These are phyloP conservation scores for Plebejus anna DNA, from an alignment of 2,888 invertebrate species.

Conservation along the genomic window DNA sequence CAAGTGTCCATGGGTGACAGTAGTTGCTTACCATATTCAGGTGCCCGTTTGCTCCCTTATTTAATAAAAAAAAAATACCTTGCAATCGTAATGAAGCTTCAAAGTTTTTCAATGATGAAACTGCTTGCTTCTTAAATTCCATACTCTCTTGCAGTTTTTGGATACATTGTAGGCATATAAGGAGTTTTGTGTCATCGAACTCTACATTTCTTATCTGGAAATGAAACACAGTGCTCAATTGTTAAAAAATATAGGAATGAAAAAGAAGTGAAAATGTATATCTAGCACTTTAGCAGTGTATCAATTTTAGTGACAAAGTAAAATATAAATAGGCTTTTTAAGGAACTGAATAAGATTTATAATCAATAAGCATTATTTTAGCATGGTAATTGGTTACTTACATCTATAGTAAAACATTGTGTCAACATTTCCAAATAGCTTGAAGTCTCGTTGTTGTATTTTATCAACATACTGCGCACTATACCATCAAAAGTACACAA, in stretches of 20 bases:
- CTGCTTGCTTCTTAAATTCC: constrained; percentile 53
- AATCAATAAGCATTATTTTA: too few relatives aligned
- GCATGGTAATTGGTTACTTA: constrained; percentile 48
- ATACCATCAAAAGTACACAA: constrained; percentile 64
- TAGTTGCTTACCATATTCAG: too few relatives aligned
- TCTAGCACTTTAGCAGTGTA: too few relatives aligned
- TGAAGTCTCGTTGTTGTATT: constrained; percentile 49
- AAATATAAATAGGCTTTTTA: not conserved
- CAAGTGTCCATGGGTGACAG: too few relatives aligned
- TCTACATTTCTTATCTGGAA: constrained; percentile 52
- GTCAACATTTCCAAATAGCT: constrained; percentile 60
- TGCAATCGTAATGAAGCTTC: constrained; percentile 45
- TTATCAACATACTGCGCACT: constrained; percentile 65
- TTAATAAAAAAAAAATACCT: constrained; percentile 40
- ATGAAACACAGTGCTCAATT: not conserved
- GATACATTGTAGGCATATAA: constrained; percentile 59
- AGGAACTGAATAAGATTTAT: not conserved
- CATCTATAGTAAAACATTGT: constrained; percentile 66
- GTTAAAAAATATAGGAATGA: not conserved
- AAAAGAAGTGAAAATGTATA: not conserved
- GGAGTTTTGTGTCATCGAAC: constrained; percentile 60
- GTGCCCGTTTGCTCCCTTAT: too few relatives aligned
- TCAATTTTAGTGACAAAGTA: not conserved
- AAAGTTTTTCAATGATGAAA: constrained; percentile 49
- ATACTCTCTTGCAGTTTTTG: constrained; percentile 46